Evolutionary conservation across 2,888 invertebrate genomes (phyloP), one percentile per base, ranked within the genome.

Genomic region (Torymus auratus): DNA sequence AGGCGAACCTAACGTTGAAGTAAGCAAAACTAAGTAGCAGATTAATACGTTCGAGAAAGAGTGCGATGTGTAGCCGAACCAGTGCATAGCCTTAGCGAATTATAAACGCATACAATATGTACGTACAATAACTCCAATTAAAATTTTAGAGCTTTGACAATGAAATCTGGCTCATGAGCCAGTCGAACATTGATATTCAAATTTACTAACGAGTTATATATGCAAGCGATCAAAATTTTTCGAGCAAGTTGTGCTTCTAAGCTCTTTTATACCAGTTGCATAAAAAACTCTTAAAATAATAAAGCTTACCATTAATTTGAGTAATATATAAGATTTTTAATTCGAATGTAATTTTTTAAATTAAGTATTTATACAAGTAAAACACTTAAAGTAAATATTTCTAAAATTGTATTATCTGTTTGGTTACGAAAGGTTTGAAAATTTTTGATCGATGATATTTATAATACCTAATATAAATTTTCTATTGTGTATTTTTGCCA

Each of bases 81-180:
- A 78, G 55, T 78, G 71, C 71, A 68, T 82, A 82, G 78, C 75
- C 78, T 82, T 72, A 82, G 81, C 74, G 72, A 78, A 75, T 67
- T 68, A 62, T 82, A 72, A 78, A 78, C 71, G 81, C 81, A 78
- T 78, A 78, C 78, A 78, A 82, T 82, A 82, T 81, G 71, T 81
- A 75, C 78, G 81, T 78, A 82, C 81, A 82, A 78, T 82, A 82
- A 82, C 71, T 82, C 68, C 78, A 78, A 75, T 78, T 74, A 73
- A 28, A 20, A 81, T 77, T 73, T 13, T 81, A 81, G 78, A 81
- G 81, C 78, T 81, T 78, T 23, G 67, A 81, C 52, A 77, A 81
- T 77, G 62, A 69, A 58, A 10, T 61, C 76, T 76, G 68, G 58
- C 73, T 81, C 41, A 10, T 53, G 7, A 58, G 53, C n/a, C 23